Conservation (phyloP, 2,797 vertebrate genomes). For the Acanthurus tractus region DNA sequence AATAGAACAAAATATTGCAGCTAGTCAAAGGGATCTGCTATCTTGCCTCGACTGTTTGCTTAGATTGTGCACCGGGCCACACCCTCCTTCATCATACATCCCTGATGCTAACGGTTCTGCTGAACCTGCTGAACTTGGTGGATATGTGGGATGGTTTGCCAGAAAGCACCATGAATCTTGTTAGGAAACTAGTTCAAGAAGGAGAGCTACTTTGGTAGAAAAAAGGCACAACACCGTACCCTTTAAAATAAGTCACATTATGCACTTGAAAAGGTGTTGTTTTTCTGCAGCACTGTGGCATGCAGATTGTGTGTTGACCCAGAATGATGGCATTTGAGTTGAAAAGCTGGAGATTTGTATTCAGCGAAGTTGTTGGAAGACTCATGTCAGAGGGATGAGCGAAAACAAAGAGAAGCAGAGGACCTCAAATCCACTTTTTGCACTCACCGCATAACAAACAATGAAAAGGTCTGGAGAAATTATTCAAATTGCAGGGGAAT, state of each 20-base stretch:
- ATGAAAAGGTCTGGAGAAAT: slow-evolving; percentile 73
- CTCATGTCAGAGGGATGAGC: slow-evolving; percentile 63
- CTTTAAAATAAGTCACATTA: slow-evolving; percentile 7
- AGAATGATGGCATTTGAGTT: slow-evolving; percentile 59
- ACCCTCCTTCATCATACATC: too few relatives aligned
- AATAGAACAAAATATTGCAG: too few relatives aligned
- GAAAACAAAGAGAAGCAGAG: slow-evolving; percentile 61
- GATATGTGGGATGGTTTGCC: too few relatives aligned
- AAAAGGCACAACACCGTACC: neutral
- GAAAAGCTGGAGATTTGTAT: slow-evolving; percentile 67
- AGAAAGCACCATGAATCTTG: too few relatives aligned
- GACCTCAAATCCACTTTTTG: slow-evolving; percentile 70
- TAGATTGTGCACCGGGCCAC: too few relatives aligned
- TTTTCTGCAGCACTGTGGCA: slow-evolving; percentile 25
- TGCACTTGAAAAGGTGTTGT: slow-evolving; percentile 34
- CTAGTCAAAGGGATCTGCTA: too few relatives aligned
- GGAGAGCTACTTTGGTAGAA: too few relatives aligned
- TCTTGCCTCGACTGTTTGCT: too few relatives aligned
- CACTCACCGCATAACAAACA: slow-evolving; percentile 65
- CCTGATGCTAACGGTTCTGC: too few relatives aligned
- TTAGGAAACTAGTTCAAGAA: too few relatives aligned
- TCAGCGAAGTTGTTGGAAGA: slow-evolving; percentile 59
- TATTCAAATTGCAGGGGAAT: slow-evolving; percentile 81
- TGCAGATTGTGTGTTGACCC: slow-evolving; percentile 43
- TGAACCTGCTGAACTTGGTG: too few relatives aligned